phyloP scores from a whole-genome alignment of 2,888 invertebrate genomes.

The Portevinia maculata region DNA sequence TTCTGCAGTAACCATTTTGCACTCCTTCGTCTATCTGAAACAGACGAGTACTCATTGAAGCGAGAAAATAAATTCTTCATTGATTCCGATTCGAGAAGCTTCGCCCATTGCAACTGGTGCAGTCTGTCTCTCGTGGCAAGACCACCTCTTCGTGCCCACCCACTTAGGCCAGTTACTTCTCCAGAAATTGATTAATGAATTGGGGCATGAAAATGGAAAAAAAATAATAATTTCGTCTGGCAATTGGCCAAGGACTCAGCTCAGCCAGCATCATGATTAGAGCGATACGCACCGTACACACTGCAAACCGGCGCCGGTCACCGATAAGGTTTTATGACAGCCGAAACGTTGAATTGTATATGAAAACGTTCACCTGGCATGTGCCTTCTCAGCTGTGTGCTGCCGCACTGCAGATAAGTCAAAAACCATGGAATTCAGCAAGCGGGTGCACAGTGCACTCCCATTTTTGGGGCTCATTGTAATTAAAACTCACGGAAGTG shows the following conservation, averaged over 20 bases:
- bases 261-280: constrained; percentile 11
- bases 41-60: constrained; percentile 10
- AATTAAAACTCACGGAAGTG: constrained; percentile 39
- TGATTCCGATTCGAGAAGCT: background rate
- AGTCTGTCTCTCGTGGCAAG: constrained; percentile 4
- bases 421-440: constrained; percentile 1
- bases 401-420: constrained; percentile 16
- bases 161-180: constrained; percentile 14
- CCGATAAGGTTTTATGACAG: constrained; percentile 33
- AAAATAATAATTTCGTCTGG: constrained; percentile 44
- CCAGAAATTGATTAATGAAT: constrained; percentile 53
- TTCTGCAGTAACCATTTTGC: constrained; percentile 18
- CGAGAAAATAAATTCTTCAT: constrained; percentile 14
- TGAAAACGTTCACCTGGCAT: constrained; percentile 31
- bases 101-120: too few relatives aligned
- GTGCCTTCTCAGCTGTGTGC: constrained; percentile 1
- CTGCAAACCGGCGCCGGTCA: background rate
- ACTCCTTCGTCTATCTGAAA: constrained; percentile 13
- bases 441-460: background rate
- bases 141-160: background rate
- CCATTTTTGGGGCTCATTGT: constrained; percentile 5
- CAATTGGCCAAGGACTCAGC: constrained; percentile 41
- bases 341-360: constrained; percentile 25
- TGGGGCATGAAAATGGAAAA: constrained; percentile 49
- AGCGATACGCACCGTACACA: background rate